Conservation (phyloP, 2,888 invertebrate species). For the Formica aserva region DNA sequence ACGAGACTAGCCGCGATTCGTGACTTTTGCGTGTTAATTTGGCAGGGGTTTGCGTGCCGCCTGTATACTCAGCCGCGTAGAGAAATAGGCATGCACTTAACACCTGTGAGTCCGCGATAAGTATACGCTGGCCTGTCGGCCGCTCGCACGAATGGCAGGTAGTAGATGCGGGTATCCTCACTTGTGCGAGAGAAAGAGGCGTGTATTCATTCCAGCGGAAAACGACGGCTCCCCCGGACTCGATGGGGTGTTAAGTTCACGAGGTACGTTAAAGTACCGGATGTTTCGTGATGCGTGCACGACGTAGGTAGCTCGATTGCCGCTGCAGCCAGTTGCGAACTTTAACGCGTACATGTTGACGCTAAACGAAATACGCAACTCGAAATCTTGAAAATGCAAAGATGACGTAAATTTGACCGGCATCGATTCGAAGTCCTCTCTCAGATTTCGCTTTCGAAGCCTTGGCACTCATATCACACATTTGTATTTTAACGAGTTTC, state of each 20-base stretch:
- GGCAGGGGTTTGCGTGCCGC: constrained; percentile 55
- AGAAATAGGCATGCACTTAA: constrained; percentile 62
- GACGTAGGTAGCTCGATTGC: constrained; percentile 15
- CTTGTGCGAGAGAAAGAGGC: constrained; percentile 23
- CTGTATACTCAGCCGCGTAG: constrained; percentile 62
- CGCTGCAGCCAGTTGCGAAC: constrained; percentile 17
- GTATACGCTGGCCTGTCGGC: constrained; percentile 51
- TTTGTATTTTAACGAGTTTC: background rate
- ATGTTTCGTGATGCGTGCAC: constrained; percentile 54
- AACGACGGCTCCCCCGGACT: constrained; percentile 16
- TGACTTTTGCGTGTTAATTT: constrained; percentile 66
- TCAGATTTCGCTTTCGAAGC: background rate
- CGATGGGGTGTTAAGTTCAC: constrained; percentile 52
- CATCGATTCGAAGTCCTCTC: background rate
- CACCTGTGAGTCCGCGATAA: constrained; percentile 63
- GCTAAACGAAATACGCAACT: constrained; percentile 31
- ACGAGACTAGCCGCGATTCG: constrained; percentile 57
- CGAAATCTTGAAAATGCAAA: background rate
- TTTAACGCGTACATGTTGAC: constrained; percentile 52
- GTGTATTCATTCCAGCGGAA: constrained; percentile 35
- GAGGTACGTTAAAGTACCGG: constrained; percentile 53
- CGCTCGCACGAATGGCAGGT: constrained; percentile 25
- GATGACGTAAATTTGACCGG: background rate
- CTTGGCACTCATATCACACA: background rate
- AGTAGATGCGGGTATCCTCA: constrained; percentile 23